A percentile compares a stretch with the other conserved stretches of the same genome.
phyloP scores from a whole-genome alignment of 2,888 invertebrate genomes.

The Lepidocyrtinus sp. region DNA sequence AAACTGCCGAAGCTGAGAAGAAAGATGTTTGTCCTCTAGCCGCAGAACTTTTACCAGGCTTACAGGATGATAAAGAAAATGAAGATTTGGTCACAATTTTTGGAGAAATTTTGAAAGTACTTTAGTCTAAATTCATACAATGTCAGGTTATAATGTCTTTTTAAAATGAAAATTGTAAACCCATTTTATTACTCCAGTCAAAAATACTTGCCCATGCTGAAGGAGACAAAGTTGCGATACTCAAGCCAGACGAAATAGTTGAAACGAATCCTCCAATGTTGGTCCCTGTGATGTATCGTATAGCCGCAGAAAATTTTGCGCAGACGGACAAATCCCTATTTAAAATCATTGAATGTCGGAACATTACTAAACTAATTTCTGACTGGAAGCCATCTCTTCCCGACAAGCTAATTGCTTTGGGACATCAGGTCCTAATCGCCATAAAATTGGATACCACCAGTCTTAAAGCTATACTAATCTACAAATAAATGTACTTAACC shows the following conservation, averaged over 20 bases:
- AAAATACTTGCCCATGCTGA: conserved; percentile 58
- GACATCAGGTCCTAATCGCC: conserved; percentile 64
- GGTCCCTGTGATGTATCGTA: conserved; percentile 65
- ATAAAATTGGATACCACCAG: background rate
- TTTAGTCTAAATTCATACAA: background rate
- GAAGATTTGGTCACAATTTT: conserved; percentile 38
- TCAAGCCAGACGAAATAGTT: conserved; percentile 55
- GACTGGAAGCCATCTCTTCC: conserved; percentile 66
- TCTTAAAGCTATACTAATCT: no score
- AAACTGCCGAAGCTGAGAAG: background rate
- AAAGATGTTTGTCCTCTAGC: conserved; percentile 17
- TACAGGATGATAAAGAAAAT: background rate
- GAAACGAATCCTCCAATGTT: conserved; percentile 45
- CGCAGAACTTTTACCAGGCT: conserved; percentile 24
- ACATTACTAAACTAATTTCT: conserved; percentile 60
- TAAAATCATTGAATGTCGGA: conserved; percentile 66
- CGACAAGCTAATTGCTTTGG: conserved; percentile 56
- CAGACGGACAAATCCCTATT: conserved; percentile 50
- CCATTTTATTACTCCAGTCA: conserved; percentile 11
- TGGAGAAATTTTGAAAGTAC: conserved; percentile 37
- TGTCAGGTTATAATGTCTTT: background rate
- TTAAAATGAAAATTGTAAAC: background rate
- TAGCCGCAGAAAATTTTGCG: conserved; percentile 61
- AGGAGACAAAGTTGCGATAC: conserved; percentile 40
- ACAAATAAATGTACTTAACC: conserved; percentile 17